phyloP scores from a whole-genome alignment of 1,140 invertebrate species.

The Scaptomyza pallida region DNA sequence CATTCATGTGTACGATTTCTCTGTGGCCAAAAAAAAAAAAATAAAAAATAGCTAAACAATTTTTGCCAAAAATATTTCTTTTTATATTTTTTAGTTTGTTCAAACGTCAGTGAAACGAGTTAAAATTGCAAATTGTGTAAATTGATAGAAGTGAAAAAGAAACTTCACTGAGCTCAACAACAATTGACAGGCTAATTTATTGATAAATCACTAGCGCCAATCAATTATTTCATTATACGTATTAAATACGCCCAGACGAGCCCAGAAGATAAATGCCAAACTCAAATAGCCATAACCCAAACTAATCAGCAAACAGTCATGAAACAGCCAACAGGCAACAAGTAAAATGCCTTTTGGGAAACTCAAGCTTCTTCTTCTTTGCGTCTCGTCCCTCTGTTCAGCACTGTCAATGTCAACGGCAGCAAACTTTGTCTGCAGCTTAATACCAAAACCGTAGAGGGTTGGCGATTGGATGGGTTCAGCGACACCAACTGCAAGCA shows the following conservation, averaged over 20 bases:
- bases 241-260: slow-evolving; percentile 8
- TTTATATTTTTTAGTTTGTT: slow-evolving; percentile 4
- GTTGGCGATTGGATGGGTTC: not conserved
- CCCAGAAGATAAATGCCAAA: slow-evolving; percentile 64
- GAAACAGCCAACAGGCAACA: slow-evolving; percentile 49
- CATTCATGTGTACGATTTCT: slow-evolving; percentile 60
- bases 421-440: slow-evolving; percentile 49
- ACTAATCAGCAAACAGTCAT: slow-evolving; percentile 74
- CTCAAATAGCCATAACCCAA: slow-evolving; percentile 66
- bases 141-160: not conserved
- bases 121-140: not conserved
- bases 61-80: not conserved
- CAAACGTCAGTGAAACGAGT: slow-evolving; percentile 10
- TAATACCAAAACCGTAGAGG: too few relatives aligned
- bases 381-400: not conserved
- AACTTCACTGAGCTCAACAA: slow-evolving; percentile 1
- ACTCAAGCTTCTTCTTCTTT: not conserved
- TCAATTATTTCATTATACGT: slow-evolving; percentile 64
- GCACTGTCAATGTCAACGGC: slow-evolving; percentile 54
- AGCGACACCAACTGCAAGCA: slow-evolving; percentile 9
- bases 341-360: slow-evolving; percentile 55
- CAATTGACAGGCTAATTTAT: slow-evolving; percentile 49
- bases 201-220: slow-evolving; percentile 50
- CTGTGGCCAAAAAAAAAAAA: slow-evolving; percentile 27
- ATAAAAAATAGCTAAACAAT: slow-evolving; percentile 22